Evolutionary conservation across 2,113 vertebrate genomes (phyloP), one percentile per base, ranked within the genome.

Genomic region (Stigmatopora argus): DNA sequence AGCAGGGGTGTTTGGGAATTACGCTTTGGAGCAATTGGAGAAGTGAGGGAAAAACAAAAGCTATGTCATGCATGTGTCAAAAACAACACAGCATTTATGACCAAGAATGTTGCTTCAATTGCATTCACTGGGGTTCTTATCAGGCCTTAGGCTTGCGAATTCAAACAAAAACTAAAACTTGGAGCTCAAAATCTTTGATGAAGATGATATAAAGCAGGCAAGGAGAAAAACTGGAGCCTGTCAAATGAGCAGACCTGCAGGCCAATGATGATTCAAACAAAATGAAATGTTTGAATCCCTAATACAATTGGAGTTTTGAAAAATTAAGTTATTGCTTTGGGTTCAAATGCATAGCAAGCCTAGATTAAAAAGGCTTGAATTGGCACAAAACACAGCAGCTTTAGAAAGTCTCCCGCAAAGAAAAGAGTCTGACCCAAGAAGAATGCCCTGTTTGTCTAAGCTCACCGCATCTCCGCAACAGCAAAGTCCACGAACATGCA

Each of bases 401-500:
- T 46, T 38, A 70, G 63, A 82, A 63, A 62, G 71, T 70, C 79
- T 79, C 82, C 72, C 66, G 77, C 69, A 65, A 78, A 79, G 77
- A 82, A 83, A 65, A 41, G 14, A 75, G 72, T 78, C 49, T 47
- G 21, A 63, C 55, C 51, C 58, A 78, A 71, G 73, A 87, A 87
- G 60, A 74, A 73, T 82, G 83, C 71, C 69, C 65, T 77, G 78
- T 88, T 86, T 88, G 80, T 83, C 67, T 81, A 69, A 71, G 74
- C 72, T 86, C 70, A 84, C 85, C 84, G 75, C 82, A 87, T 83
- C 74, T 69, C 78, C 72, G 64, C 48, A 80, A 73, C 71, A 73
- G 83, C 79, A 85, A 78, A 83, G 82, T 83, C 83, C 85, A 85
- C 81, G 81, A 83, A 85, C 84, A 77, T 85, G 85, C 71, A 82